Base-by-base conservation (phyloP, 2,888 invertebrate species). In the Cephus pulcher region DNA sequence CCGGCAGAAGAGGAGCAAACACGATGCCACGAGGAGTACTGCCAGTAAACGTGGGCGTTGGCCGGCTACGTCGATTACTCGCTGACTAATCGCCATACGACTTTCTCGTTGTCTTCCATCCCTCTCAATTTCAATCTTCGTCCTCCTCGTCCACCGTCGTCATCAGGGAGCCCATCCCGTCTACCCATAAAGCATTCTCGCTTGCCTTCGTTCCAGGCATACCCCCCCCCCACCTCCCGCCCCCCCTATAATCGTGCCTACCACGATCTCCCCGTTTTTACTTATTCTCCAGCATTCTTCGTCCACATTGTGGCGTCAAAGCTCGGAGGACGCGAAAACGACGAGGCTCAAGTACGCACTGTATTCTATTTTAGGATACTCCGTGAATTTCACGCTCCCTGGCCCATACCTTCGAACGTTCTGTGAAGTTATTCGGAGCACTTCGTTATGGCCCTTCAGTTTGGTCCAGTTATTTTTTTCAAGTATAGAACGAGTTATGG, bases 11-110 rank as follows among this genome's bases (percentile, higher is more conserved):
- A 56, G 23, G 23, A 56, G 56, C 56, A 9, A 1, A 15, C 56
- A 30, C 40, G 34, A 34, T 34, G 37, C 69, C 40, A 56, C 37
- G 35, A 68, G 33, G 33, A 12, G 40, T 69, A 34, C 37, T 34
- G 70, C 2, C 12, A 37, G 71, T 40, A 35, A 37, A 37, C 35
- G 77, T 77, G 79, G 79, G 76, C 77, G 70, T 74, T 56, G 23
- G 69, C 73, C 34, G 68, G 35, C 68, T 30, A 37, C 69, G 74
- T 69, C 74, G 74, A 74, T 77, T 70, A 69, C 30, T 37, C 74
- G 77, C 74, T 75, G 70, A 69, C 77, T 74, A 79, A 77, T 76
- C 70, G 71, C 79, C 34, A 74, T 75, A 69, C 40, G 69, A 56
- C 56, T 74, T 37, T 73, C 76, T 76, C 37, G 40, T 69, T 68